Conservation (phyloP, 2,113 vertebrate genomes). For the Xerus inauris region DNA sequence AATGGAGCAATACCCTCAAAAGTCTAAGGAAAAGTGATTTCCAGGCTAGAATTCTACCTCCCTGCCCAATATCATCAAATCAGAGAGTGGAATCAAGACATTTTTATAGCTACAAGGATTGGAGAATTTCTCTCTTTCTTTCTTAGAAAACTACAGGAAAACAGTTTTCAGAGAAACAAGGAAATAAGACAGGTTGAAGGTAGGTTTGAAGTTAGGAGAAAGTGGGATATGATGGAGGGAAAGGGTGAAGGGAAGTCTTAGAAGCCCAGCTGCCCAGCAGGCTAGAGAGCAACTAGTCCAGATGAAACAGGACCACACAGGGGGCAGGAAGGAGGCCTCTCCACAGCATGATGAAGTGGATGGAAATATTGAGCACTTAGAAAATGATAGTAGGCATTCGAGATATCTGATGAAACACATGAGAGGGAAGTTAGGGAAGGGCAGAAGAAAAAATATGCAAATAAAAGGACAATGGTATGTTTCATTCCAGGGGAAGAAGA, state of each 20-base stretch:
- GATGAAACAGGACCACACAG: too few species aligned
- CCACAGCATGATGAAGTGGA: background rate
- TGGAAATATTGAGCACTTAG: background rate
- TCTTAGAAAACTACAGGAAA: constrained; percentile 9
- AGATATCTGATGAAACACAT: background rate
- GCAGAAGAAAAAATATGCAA: background rate
- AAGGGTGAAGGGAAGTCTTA: background rate
- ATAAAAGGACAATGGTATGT: background rate
- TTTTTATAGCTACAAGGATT: background rate
- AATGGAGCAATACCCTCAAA: background rate
- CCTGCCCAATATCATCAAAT: background rate
- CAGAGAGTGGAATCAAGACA: background rate
- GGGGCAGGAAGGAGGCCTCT: background rate
- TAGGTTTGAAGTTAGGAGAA: background rate
- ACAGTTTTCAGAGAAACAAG: background rate
- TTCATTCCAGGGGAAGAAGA: background rate
- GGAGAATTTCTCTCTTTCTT: background rate
- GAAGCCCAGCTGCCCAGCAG: background rate
- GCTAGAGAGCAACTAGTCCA: background rate
- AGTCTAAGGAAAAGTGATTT: background rate
- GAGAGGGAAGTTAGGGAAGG: rapidly evolving
- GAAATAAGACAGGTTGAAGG: background rate
- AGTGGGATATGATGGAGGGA: background rate
- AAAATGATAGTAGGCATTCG: background rate
- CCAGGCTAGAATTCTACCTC: background rate